phyloP scores from a whole-genome alignment of 2,113 vertebrate genomes.

The Cyprinodon tularosa region DNA sequence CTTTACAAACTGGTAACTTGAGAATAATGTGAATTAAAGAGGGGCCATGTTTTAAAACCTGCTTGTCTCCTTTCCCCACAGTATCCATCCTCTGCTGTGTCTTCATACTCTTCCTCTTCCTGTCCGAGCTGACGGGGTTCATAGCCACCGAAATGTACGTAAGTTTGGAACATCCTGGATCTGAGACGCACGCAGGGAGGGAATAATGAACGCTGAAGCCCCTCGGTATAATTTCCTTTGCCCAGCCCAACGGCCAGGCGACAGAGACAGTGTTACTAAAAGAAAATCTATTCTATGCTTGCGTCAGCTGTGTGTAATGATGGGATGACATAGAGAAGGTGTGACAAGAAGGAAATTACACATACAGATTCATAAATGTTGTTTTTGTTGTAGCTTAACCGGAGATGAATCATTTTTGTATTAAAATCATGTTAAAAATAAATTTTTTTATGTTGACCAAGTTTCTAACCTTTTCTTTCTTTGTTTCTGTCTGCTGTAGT shows the following conservation, averaged over 20 bases:
- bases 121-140: conserved; percentile 98
- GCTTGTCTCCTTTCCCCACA: conserved; percentile 72
- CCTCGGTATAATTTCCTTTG: conserved; percentile 41
- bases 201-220: conserved; percentile 33
- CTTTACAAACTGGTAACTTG: conserved; percentile 26
- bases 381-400: conserved; percentile 15
- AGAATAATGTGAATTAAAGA: conserved; percentile 7
- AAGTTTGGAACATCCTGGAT: conserved; percentile 36
- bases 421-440: neutral
- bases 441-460: neutral
- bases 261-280: conserved; percentile 32
- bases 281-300: conserved; percentile 67
- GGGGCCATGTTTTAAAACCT: neutral
- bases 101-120: conserved; percentile 98
- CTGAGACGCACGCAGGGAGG: conserved; percentile 8
- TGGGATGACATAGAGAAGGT: conserved; percentile 29
- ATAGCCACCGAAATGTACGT: conserved; percentile 99
- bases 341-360: conserved; percentile 54
- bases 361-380: conserved; percentile 19
- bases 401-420: conserved; percentile 12
- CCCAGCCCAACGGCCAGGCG: conserved; percentile 37
- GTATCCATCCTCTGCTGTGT: conserved; percentile 98
- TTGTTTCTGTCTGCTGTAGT: conserved; percentile 70
- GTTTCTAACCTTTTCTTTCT: conserved; percentile 6
- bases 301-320: conserved; percentile 63